A percentile compares a stretch with the other conserved stretches of the same genome.
These are phyloP conservation scores for Corythaeola cristata DNA, from an alignment of 2,113 vertebrate genomes.

Conservation along the genomic window DNA sequence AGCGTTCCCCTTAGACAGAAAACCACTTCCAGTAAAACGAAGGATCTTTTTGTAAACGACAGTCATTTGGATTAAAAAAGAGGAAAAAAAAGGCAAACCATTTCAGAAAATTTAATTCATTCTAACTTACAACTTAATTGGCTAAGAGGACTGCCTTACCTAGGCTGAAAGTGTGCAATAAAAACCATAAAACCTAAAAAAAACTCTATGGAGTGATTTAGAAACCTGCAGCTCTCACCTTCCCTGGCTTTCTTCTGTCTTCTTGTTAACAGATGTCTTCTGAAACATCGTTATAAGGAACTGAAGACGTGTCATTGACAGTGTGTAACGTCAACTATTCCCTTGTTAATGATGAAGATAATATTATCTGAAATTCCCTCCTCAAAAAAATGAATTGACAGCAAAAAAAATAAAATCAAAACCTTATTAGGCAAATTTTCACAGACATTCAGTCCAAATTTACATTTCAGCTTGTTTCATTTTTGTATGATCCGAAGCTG, in stretches of 20 bases:
- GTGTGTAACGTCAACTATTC: background rate
- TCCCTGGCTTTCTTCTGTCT: background rate
- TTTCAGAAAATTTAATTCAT: conserved; percentile 63
- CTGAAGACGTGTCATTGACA: background rate
- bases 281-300: background rate
- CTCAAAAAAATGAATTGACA: background rate
- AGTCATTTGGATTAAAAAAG: conserved; percentile 57
- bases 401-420: background rate
- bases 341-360: conserved; percentile 18
- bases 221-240: background rate
- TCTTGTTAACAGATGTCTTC: background rate
- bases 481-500: background rate
- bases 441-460: background rate
- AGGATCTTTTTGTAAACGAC: conserved; percentile 64
- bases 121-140: conserved; percentile 57
- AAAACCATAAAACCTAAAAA: background rate
- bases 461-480: background rate
- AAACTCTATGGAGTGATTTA: background rate
- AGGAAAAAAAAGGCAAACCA: background rate
- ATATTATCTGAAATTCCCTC: background rate
- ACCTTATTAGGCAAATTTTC: background rate
- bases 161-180: background rate
- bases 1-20: conserved; percentile 69
- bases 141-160: conserved; percentile 23
- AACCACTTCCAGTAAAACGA: conserved; percentile 72